Conservation (phyloP, 1,140 invertebrate species). For the Hycleus cichorii region DNA sequence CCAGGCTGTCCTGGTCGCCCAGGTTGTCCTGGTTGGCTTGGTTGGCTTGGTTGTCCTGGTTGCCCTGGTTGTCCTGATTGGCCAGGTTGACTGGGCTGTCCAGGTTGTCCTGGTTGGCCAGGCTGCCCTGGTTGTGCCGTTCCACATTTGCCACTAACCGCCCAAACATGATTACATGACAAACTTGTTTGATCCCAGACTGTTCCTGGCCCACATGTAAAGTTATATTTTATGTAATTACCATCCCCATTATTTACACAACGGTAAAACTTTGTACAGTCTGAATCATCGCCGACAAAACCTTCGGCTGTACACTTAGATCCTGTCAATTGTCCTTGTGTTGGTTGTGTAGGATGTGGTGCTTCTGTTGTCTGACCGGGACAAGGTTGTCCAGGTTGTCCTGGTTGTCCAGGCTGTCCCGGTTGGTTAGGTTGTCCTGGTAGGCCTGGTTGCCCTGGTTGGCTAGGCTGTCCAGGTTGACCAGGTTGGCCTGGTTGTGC, state of each 20-base stretch:
- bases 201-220: constrained; percentile 44
- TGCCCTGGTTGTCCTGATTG: constrained; percentile 16
- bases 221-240: constrained; percentile 48
- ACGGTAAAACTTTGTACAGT: constrained; percentile 62
- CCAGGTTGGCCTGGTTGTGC: constrained; percentile 18
- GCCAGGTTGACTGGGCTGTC: neutral
- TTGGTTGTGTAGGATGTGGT: neutral
- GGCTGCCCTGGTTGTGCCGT: constrained; percentile 30
- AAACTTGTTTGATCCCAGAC: constrained; percentile 11
- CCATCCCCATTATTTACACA: constrained; percentile 50
- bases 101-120: constrained; percentile 18
- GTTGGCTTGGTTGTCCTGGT: neutral
- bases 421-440: constrained; percentile 1
- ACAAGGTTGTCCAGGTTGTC: constrained; percentile 21
- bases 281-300: constrained; percentile 42
- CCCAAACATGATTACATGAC: constrained; percentile 9
- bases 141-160: constrained; percentile 15
- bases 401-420: constrained; percentile 7
- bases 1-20: no score
- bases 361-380: neutral
- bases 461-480: constrained; percentile 46
- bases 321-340: constrained; percentile 7
- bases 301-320: constrained; percentile 28
- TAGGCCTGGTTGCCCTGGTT: neutral
- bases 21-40: no score